phyloP scores from a whole-genome alignment of 2,113 vertebrate genomes.

The Trochalopteron elliotii region DNA sequence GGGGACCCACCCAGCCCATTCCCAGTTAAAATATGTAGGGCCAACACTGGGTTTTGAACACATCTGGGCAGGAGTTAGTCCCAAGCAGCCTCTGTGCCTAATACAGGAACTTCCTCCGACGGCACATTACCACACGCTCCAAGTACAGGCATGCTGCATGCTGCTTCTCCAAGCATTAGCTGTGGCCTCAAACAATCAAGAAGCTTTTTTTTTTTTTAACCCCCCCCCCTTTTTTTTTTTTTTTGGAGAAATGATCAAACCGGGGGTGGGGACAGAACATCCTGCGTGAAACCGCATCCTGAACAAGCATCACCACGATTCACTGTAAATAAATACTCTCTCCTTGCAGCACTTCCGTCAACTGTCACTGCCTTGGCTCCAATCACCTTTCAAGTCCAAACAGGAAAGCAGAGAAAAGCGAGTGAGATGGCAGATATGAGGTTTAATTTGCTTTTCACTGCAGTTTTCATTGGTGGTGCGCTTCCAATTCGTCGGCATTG shows the following conservation, averaged over 20 bases:
- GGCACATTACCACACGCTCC: constrained; percentile 61
- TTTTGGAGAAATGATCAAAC: constrained; percentile 84
- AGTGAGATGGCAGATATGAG: constrained; percentile 92
- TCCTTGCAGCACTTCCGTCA: constrained; percentile 91
- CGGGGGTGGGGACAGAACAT: constrained; percentile 84
- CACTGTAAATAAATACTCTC: constrained; percentile 99
- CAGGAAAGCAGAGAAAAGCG: constrained; percentile 95
- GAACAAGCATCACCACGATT: constrained; percentile 92
- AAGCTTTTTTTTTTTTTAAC: background rate
- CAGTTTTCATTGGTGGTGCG: constrained; percentile 84
- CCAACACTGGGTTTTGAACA: background rate
- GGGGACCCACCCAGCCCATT: background rate
- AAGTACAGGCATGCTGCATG: constrained; percentile 79
- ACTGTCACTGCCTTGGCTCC: constrained; percentile 95
- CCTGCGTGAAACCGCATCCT: constrained; percentile 99
- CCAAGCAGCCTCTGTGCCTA: constrained; percentile 59
- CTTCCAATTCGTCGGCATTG: constrained; percentile 84
- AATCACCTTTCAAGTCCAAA: constrained; percentile 99
- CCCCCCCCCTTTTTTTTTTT: background rate
- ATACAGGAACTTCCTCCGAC: constrained; percentile 75
- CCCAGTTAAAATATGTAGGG: constrained; percentile 44
- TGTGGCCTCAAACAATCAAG: constrained; percentile 74
- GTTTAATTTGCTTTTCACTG: constrained; percentile 93
- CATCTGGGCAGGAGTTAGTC: constrained; percentile 66
- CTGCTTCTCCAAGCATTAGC: constrained; percentile 69